Percentiles rank a stretch among this genome's conserved stretches.
phyloP scores from a whole-genome alignment of 2,888 invertebrate species.

The Acrocyrtus sp. region DNA sequence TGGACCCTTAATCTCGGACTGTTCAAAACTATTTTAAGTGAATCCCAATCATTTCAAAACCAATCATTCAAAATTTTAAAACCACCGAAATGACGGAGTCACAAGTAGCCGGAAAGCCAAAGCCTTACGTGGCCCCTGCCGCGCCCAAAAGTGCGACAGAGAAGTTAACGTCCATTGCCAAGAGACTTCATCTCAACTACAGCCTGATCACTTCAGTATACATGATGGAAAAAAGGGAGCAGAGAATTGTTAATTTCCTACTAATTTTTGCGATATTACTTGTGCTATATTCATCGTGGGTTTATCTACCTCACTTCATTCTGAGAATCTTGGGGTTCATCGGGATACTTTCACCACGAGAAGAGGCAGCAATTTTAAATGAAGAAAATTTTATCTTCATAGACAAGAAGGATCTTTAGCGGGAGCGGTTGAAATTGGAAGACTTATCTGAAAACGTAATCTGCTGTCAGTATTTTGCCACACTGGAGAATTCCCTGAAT shows the following conservation, averaged over 20 bases:
- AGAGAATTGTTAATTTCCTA: slow-evolving; percentile 68
- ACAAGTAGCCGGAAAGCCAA: slow-evolving; percentile 38
- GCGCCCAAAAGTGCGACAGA: slow-evolving; percentile 9
- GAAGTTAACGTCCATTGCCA: slow-evolving; percentile 24
- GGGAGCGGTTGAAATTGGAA: too few relatives aligned
- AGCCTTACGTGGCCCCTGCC: slow-evolving; percentile 27
- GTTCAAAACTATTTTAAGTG: too few relatives aligned
- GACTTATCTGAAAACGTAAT: too few relatives aligned
- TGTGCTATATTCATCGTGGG: slow-evolving; percentile 70
- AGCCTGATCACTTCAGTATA: slow-evolving; percentile 68
- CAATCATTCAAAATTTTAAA: too few relatives aligned
- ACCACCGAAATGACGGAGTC: slow-evolving; percentile 26
- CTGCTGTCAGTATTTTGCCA: too few relatives aligned
- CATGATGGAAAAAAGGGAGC: slow-evolving; percentile 70
- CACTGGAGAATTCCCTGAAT: too few relatives aligned
- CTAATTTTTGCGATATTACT: slow-evolving; percentile 1
- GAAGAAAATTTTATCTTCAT: too few relatives aligned
- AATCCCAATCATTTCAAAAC: too few relatives aligned
- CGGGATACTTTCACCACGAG: slow-evolving; percentile 59
- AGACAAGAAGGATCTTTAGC: too few relatives aligned
- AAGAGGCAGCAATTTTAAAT: too few relatives aligned
- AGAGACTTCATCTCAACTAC: slow-evolving; percentile 65
- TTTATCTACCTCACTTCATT: slow-evolving; percentile 72
- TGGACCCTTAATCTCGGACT: too few relatives aligned
- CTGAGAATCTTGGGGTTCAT: slow-evolving; percentile 63